Evolutionary conservation across 2,797 vertebrate genomes (phyloP).

Genomic region (Xenentodon cancila): DNA sequence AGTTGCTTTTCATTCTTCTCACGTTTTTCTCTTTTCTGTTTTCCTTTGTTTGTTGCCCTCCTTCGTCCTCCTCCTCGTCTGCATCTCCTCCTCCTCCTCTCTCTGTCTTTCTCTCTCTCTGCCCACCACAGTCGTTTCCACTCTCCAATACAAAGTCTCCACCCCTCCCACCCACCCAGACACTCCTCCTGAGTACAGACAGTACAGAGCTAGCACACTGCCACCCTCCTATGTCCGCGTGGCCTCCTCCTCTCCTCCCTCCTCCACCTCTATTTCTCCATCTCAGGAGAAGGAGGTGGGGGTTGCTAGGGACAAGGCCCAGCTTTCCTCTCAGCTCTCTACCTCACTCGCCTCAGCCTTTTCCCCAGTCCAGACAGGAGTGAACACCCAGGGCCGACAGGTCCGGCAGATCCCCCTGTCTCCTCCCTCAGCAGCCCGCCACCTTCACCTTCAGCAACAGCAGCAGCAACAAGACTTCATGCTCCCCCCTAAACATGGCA

Average conservation of each 20-base stretch:
- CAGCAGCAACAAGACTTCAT: slow-evolving; percentile 68
- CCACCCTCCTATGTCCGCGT: slow-evolving; percentile 82
- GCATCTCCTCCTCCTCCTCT: slow-evolving; percentile 37
- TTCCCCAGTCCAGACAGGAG: slow-evolving; percentile 83
- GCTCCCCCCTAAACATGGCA: slow-evolving; percentile 80
- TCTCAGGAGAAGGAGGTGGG: slow-evolving; percentile 76
- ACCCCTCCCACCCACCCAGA: slow-evolving; percentile 82
- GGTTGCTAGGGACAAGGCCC: slow-evolving; percentile 75
- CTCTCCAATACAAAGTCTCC: slow-evolving; percentile 88
- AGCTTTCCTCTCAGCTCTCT: slow-evolving; percentile 85
- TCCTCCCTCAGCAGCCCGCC: slow-evolving; percentile 75
- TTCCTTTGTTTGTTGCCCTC: slow-evolving; percentile 81
- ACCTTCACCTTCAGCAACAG: slow-evolving; percentile 66
- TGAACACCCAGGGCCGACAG: slow-evolving; percentile 74
- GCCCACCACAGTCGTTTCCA: slow-evolving; percentile 87
- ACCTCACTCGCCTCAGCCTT: slow-evolving; percentile 83
- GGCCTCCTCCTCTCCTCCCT: slow-evolving; percentile 78
- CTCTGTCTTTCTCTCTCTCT: slow-evolving; percentile 59
- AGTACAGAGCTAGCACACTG: slow-evolving; percentile 81
- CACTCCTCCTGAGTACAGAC: slow-evolving; percentile 85
- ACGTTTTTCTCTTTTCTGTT: slow-evolving; percentile 82
- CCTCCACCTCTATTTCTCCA: slow-evolving; percentile 72
- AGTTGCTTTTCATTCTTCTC: slow-evolving; percentile 82
- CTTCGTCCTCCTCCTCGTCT: slow-evolving; percentile 69
- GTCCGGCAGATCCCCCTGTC: slow-evolving; percentile 87